Evolutionary conservation across 1,140 invertebrate genomes (phyloP), one percentile per base, ranked within the genome.

Genomic region (Macrocentrus cingulum): DNA sequence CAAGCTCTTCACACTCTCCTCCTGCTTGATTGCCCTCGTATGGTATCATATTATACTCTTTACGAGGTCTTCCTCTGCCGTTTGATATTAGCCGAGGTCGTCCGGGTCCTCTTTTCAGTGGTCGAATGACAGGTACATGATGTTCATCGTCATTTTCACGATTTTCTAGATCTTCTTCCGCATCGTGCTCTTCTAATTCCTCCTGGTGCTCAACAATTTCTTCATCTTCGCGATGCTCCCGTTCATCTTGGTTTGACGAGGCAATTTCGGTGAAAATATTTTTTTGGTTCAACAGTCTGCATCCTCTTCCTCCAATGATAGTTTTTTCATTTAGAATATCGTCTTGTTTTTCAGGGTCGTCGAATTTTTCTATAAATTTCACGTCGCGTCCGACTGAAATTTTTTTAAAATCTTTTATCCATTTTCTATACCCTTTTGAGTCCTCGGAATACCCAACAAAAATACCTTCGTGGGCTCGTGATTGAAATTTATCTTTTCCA

Each of bases 381-480:
- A 71, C 66, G 61, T 72, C 66, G 20, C 68, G 61, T 41, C 59
- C 66, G 13, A 63, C 63, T 3, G 64, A 56, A 13, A 73, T 61
- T 58, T 60, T 65, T 13, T 58, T 56, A 9, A 50, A 57, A 7
- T 56, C 45, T 16, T 56, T 44, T 13, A 65, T 55, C 58, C 60
- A 70, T 9, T 68, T 19, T 54, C 68, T 29, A 58, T 68, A 70
- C 7, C 57, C 69, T 45, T 75, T 72, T 8, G 57, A 56, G 46
- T 67, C 41, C 6, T 59, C 64, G 25, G 55, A 51, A 50, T 71
- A 74, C 7, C 71, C 72, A 18, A 75, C 44, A 34, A 78, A 65
- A 18, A 69, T 63, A 41, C 66, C 61, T 46, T 66, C 45, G 53
- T 44, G 44, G n/a, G 66, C 65, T 51, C 66, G 66, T 8, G 46